Base-by-base conservation (phyloP, 1,140 invertebrate genomes). In the Drosophila repletoides region DNA sequence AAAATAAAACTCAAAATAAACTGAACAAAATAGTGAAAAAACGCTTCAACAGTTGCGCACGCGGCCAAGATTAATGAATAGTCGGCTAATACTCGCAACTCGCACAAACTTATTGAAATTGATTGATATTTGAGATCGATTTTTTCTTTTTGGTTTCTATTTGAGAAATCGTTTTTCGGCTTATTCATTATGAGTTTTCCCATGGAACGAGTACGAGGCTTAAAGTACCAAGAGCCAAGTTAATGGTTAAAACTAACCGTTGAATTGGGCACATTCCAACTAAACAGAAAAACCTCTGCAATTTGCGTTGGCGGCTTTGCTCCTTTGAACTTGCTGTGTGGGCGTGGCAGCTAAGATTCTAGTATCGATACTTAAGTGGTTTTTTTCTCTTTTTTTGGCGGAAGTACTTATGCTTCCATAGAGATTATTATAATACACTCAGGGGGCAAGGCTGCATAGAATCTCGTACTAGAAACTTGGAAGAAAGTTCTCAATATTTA, bases 21-120 rank as follows among this genome's bases (percentile, higher is more conserved):
- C 28, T 48, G 36, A 40, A n/a, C n/a, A n/a, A n/a, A 22, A 19
- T 10, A 26, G 28, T 14, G 48, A 59, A 76, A 70, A 63, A 79
- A 56, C 33, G 69, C 79, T 80, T 84, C 80, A 84, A 84, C 80
- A 80, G 80, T 84, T 84, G 80, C 71, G 75, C 79, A 84, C 79
- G 79, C 79, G 80, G 80, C 79, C 75, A 86, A 80, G 80, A 84
- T 84, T 84, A 84, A 84, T 84, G 80, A 60, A 69, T 43, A 14
- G 12, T 14, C 46, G 38, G 15, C 41, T 29, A 34, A n/a, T 3
- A 33, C 26, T 21, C 41, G 24, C 21, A 74, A 67, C n/a, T n/a
- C n/a, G n/a, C n/a, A n/a, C n/a, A n/a, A n/a, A n/a, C 63, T 61
- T 74, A 84, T 84, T 81, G 60, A 83, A 76, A 83, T 83, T 84